Percentiles rank a stretch among this genome's conserved stretches.
phyloP scores from a whole-genome alignment of 1,140 invertebrate genomes.

The Drosophila athabasca region DNA sequence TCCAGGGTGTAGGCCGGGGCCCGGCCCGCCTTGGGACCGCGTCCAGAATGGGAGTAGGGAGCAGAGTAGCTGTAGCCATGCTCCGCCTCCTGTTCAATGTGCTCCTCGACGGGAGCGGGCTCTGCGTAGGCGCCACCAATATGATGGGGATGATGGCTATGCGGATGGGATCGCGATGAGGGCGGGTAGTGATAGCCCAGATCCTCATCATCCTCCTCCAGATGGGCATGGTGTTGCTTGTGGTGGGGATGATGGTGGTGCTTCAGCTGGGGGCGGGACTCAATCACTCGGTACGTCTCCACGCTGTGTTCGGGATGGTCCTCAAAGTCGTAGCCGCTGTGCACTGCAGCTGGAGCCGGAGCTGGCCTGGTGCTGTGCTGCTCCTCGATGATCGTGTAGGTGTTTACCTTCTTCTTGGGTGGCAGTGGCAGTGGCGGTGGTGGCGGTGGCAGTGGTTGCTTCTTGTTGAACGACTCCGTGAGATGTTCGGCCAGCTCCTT shows the following conservation, averaged over 20 bases:
- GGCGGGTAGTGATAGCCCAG: conserved; percentile 47
- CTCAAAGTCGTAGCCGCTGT: conserved; percentile 41
- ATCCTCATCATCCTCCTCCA: conserved; percentile 43
- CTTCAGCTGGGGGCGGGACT: conserved; percentile 42
- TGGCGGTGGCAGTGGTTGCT: conserved; percentile 25
- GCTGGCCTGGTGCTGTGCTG: conserved; percentile 26
- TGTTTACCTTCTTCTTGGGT: conserved; percentile 71
- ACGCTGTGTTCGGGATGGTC: conserved; percentile 48
- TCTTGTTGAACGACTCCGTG: conserved; percentile 56
- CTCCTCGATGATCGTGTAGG: conserved; percentile 75
- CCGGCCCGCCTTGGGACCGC: conserved; percentile 31
- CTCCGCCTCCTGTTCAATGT: conserved; percentile 41
- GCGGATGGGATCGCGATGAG: too few species aligned
- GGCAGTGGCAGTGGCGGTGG: conserved; percentile 13
- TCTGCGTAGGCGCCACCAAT: conserved; percentile 50
- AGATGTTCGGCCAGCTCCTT: conserved; percentile 69
- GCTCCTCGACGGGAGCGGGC: conserved; percentile 68
- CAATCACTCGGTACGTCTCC: conserved; percentile 67
- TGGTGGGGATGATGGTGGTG: conserved; percentile 22
- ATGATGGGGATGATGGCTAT: conserved; percentile 3
- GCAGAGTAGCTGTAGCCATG: conserved; percentile 54
- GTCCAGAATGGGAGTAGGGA: conserved; percentile 23
- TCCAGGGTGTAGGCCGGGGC: conserved; percentile 59
- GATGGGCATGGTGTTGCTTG: conserved; percentile 24
- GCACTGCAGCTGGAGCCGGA: conserved; percentile 1